phyloP scores from a whole-genome alignment of 2,113 vertebrate species.

The Chascanopsetta lugubris region DNA sequence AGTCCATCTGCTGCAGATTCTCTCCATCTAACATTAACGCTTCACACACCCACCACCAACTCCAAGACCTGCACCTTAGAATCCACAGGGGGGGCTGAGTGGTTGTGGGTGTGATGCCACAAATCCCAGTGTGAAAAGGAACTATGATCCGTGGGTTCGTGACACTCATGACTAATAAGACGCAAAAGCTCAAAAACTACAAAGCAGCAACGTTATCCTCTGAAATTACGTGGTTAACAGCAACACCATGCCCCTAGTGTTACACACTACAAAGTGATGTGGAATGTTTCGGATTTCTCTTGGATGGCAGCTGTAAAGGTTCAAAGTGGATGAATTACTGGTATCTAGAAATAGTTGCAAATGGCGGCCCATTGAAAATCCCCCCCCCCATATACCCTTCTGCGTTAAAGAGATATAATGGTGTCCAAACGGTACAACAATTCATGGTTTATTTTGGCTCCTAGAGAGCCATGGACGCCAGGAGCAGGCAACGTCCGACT shows the following conservation, averaged over 20 bases:
- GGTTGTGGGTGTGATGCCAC: slow-evolving; percentile 5
- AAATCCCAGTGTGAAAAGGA: background rate
- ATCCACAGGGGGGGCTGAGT: background rate
- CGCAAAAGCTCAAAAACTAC: background rate
- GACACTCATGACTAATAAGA: background rate
- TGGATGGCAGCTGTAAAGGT: background rate
- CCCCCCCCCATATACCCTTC: too few species aligned
- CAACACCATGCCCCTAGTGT: too few species aligned
- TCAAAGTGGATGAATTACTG: too few species aligned
- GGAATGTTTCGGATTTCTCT: background rate
- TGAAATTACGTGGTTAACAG: background rate
- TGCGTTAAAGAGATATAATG: too few species aligned
- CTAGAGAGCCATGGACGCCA: too few species aligned
- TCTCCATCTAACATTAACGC: slow-evolving; percentile 22
- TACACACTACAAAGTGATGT: background rate
- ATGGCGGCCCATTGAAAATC: too few species aligned
- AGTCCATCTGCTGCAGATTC: slow-evolving; percentile 45
- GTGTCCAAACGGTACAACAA: too few species aligned
- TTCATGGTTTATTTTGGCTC: too few species aligned
- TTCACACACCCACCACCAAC: background rate
- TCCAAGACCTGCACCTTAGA: slow-evolving; percentile 1
- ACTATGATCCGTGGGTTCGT: background rate
- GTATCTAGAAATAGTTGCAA: too few species aligned
- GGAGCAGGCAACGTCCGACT: too few species aligned
- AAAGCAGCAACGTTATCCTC: background rate